Evolutionary conservation across 2,113 vertebrate species (phyloP).

Genomic region (Condylura cristata): DNA sequence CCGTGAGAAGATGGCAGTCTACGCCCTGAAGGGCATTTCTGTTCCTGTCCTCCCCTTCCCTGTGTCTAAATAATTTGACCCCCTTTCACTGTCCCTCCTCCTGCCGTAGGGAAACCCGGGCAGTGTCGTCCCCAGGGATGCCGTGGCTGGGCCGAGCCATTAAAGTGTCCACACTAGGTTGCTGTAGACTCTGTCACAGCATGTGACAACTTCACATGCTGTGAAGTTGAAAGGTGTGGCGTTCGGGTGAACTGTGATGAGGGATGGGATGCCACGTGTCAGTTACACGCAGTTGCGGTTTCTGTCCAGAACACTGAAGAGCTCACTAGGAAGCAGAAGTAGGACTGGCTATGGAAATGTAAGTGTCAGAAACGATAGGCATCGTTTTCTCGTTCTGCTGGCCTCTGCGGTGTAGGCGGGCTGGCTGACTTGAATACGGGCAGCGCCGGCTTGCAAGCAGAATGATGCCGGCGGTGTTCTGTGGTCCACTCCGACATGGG

Average conservation of each 20-base stretch:
- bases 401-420: neutral
- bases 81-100: neutral
- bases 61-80: neutral
- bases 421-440: neutral
- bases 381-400: neutral
- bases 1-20: too few relatives aligned
- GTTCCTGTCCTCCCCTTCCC: neutral
- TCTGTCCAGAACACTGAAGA: neutral
- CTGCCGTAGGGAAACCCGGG: neutral
- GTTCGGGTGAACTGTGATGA: neutral
- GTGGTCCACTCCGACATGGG: neutral
- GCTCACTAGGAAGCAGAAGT: constrained; percentile 15
- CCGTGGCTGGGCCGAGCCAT: too few relatives aligned
- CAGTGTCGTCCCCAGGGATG: too few relatives aligned
- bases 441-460: neutral
- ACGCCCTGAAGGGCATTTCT: neutral
- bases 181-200: neutral
- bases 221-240: neutral
- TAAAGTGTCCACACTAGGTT: neutral
- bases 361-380: neutral
- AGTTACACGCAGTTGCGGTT: neutral
- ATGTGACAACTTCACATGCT: too few relatives aligned
- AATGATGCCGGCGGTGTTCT: neutral
- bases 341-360: neutral
- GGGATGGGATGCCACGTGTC: neutral